Evolutionary conservation across 2,888 invertebrate species (phyloP).

Genomic region (Mythimna vitellina): DNA sequence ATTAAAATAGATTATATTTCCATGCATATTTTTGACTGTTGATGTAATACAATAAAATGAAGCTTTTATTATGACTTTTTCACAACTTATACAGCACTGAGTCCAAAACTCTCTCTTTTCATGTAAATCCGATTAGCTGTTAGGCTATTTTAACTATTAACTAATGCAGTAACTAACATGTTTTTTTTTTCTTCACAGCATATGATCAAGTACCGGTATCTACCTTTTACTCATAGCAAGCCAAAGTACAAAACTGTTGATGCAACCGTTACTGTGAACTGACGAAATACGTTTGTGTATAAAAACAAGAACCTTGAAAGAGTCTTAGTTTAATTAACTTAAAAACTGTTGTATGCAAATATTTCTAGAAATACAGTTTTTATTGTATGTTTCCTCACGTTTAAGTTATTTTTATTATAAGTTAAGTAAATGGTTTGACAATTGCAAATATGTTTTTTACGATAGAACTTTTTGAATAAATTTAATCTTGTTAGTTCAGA

Average conservation of each 20-base stretch:
- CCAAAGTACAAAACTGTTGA: slow-evolving; percentile 95
- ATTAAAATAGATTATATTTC: too few relatives aligned
- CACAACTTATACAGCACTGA: too few relatives aligned
- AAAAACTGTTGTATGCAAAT: slow-evolving; percentile 87
- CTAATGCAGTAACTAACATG: slow-evolving; percentile 5
- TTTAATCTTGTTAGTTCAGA: not conserved
- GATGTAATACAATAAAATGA: too few relatives aligned
- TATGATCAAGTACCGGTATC: slow-evolving; percentile 99
- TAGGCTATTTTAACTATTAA: not conserved
- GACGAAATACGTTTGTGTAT: slow-evolving; percentile 72
- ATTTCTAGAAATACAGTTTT: slow-evolving; percentile 89
- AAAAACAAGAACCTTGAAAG: slow-evolving; percentile 70
- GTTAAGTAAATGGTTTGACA: slow-evolving; percentile 61
- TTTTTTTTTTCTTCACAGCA: slow-evolving; percentile 93
- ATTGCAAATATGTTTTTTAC: slow-evolving; percentile 56
- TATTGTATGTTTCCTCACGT: slow-evolving; percentile 84
- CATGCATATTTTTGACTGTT: too few relatives aligned
- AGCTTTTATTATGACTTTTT: too few relatives aligned
- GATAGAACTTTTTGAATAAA: slow-evolving; percentile 2
- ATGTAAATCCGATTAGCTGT: not conserved
- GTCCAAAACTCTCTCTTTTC: not conserved
- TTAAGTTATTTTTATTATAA: slow-evolving; percentile 70
- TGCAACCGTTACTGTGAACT: slow-evolving; percentile 83
- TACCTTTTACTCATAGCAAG: slow-evolving; percentile 99
- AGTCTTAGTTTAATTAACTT: slow-evolving; percentile 82